Evolutionary conservation across 2,113 vertebrate genomes (phyloP).

Genomic region (Monopterus albus): DNA sequence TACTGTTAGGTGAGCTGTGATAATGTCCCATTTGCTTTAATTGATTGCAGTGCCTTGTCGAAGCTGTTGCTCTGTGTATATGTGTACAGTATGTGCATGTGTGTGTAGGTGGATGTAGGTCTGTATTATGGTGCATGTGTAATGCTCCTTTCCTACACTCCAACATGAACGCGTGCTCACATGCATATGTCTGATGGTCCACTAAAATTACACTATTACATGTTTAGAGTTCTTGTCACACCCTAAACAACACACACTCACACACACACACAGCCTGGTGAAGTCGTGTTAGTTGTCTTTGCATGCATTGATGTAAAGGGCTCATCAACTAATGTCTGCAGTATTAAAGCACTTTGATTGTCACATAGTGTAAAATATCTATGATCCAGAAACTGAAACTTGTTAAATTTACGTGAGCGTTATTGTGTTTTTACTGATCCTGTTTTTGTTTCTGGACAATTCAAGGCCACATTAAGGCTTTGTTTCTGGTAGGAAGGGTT

Average conservation of each 20-base stretch:
- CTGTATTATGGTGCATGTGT: no score
- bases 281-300: background rate
- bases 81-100: slow-evolving; percentile 25
- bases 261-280: background rate
- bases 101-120: slow-evolving; percentile 55
- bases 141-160: slow-evolving; percentile 8
- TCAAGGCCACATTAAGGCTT: background rate
- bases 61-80: slow-evolving; percentile 52
- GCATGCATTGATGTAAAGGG: background rate
- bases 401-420: background rate
- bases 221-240: slow-evolving; percentile 6
- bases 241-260: slow-evolving; percentile 8
- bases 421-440: background rate
- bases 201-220: slow-evolving; percentile 1
- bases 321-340: background rate
- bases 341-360: background rate
- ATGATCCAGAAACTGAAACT: background rate
- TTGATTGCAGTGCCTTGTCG: slow-evolving; percentile 40
- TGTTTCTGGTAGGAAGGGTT: no score
- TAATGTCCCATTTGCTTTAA: slow-evolving; percentile 65
- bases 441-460: background rate
- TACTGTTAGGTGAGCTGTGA: slow-evolving; percentile 50
- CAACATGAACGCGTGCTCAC: slow-evolving; percentile 1
- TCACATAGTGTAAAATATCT: background rate
- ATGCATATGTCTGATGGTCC: background rate